Evolutionary conservation across 2,113 vertebrate species (phyloP).

Genomic region (Epinephelus cyanopodus): DNA sequence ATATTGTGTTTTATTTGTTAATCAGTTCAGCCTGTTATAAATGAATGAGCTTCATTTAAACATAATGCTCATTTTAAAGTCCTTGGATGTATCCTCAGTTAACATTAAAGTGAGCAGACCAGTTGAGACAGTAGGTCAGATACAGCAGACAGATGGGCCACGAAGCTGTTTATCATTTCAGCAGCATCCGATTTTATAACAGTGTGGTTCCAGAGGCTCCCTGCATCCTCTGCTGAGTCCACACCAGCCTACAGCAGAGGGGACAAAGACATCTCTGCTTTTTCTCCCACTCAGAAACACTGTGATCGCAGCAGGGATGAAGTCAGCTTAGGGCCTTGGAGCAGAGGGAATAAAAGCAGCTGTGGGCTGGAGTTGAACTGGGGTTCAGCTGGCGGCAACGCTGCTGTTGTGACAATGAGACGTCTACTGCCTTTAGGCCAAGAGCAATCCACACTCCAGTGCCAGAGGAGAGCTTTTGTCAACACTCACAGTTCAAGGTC

Average conservation of each 20-base stretch:
- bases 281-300: neutral
- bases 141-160: neutral
- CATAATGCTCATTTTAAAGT: too few relatives aligned
- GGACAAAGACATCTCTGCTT: neutral
- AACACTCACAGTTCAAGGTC: conserved; percentile 18
- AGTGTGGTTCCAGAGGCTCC: neutral
- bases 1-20: neutral
- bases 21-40: neutral
- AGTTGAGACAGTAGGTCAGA: neutral
- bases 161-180: neutral
- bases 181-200: neutral
- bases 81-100: too few relatives aligned
- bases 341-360: conserved; percentile 24
- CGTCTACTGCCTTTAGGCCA: conserved; percentile 39
- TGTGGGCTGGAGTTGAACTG: conserved; percentile 35
- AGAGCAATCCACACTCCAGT: conserved; percentile 19
- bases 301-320: conserved; percentile 24
- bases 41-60: neutral
- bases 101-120: neutral
- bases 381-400: conserved; percentile 31
- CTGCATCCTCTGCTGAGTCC: neutral
- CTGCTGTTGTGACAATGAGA: conserved; percentile 45
- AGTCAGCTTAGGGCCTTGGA: conserved; percentile 20
- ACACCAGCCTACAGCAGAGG: conserved; percentile 7
- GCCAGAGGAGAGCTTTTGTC: conserved; percentile 20